phyloP scores from a whole-genome alignment of 2,113 vertebrate genomes.

The Catharus minimus region DNA sequence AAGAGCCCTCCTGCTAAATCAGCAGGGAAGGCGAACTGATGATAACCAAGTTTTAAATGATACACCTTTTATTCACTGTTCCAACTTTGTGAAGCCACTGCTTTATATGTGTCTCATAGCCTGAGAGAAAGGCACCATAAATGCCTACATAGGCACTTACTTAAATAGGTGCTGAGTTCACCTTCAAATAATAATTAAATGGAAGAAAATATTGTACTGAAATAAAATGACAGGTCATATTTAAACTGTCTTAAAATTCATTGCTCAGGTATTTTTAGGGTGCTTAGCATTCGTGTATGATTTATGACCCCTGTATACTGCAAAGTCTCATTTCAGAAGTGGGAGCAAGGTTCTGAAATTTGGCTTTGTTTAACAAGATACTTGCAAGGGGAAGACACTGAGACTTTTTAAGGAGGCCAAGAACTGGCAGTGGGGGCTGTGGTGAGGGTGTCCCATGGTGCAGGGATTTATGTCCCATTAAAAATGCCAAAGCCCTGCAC shows the following conservation, averaged over 20 bases:
- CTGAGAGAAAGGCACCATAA: neutral
- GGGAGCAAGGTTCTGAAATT: neutral
- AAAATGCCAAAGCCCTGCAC: neutral
- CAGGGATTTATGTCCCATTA: neutral
- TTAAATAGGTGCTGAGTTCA: slow-evolving; percentile 20
- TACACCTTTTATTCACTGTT: neutral
- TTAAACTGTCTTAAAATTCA: slow-evolving; percentile 12
- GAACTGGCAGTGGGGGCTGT: neutral
- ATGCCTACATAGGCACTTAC: neutral
- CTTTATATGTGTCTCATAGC: neutral
- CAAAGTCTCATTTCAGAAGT: neutral
- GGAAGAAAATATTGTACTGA: slow-evolving; percentile 10
- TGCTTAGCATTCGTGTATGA: neutral
- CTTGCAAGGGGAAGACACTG: neutral
- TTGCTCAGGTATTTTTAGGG: slow-evolving; percentile 31
- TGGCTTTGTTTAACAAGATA: neutral
- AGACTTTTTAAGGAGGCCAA: neutral
- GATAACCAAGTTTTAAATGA: neutral
- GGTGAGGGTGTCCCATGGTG: neutral
- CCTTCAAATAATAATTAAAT: slow-evolving; percentile 23
- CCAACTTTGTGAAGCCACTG: neutral
- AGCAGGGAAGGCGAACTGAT: neutral
- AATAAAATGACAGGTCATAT: slow-evolving; percentile 28
- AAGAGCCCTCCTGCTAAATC: slow-evolving; percentile 1
- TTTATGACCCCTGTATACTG: slow-evolving; percentile 1